Conservation (phyloP, 30 jellyfish, hydroid and myxozoan genomes). For the Hydra vulgaris region DNA sequence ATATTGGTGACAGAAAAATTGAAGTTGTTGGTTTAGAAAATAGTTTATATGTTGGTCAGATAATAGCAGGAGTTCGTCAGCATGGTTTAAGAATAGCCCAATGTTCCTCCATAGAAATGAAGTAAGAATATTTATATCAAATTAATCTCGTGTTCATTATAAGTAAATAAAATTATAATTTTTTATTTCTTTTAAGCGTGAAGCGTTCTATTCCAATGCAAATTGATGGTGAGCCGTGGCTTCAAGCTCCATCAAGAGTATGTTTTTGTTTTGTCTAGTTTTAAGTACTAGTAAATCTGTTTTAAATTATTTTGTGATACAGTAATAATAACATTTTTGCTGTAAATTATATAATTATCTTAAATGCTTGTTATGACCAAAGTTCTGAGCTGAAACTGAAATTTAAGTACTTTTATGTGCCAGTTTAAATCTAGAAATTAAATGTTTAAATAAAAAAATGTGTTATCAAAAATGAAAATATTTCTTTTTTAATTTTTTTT, state of each 20-base stretch:
- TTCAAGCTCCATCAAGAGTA: conserved; percentile 95
- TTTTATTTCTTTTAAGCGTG: conserved; percentile 33
- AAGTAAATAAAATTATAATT: neutral
- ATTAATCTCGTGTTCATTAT: neutral
- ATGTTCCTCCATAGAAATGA: conserved; percentile 62
- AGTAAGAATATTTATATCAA: conserved; percentile 28
- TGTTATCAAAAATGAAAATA: too few relatives aligned
- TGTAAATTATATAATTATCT: too few relatives aligned
- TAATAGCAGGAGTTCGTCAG: conserved; percentile 97
- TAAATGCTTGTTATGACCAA: too few relatives aligned
- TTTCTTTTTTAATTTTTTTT: too few relatives aligned
- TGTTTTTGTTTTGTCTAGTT: neutral
- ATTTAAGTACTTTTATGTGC: too few relatives aligned
- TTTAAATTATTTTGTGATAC: neutral
- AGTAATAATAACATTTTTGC: neutral
- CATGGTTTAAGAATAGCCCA: conserved; percentile 98
- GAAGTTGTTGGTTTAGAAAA: conserved; percentile 96
- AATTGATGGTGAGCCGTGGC: conserved; percentile 99
- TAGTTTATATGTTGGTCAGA: conserved; percentile 90
- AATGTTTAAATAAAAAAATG: too few relatives aligned
- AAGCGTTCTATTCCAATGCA: conserved; percentile 95
- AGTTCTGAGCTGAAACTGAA: too few relatives aligned
- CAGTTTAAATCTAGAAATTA: too few relatives aligned
- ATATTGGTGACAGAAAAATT: conserved; percentile 74
- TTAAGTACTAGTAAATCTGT: too few relatives aligned